phyloP scores from a whole-genome alignment of 1,140 invertebrate species.

The Homarus americanus region DNA sequence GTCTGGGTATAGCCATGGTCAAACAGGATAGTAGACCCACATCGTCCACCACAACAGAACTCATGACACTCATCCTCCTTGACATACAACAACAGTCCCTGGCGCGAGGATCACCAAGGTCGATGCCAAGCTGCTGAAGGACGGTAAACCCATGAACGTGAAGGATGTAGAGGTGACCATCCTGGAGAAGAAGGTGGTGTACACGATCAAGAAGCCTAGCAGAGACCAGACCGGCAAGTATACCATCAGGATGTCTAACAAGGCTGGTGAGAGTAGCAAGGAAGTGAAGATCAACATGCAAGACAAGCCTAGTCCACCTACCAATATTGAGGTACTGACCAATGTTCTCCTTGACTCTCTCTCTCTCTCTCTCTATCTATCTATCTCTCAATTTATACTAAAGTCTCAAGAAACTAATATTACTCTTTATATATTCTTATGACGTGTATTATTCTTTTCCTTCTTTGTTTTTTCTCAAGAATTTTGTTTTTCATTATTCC shows the following conservation, averaged over 20 bases:
- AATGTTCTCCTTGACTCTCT: not conserved
- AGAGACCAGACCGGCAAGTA: conserved; percentile 89
- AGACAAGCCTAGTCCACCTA: conserved; percentile 79
- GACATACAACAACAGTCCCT: conserved; percentile 82
- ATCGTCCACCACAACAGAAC: not conserved
- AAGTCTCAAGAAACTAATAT: no score
- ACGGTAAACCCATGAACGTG: conserved; percentile 90
- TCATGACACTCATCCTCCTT: not conserved
- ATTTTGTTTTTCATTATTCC: not conserved
- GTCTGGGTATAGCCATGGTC: no score
- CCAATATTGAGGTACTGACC: conserved; percentile 66
- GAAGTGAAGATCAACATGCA: conserved; percentile 92
- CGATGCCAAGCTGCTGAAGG: conserved; percentile 92
- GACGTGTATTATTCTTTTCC: no score
- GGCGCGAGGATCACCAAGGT: conserved; percentile 91
- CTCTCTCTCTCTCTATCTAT: not conserved
- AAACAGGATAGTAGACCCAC: no score
- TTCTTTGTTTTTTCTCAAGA: no score
- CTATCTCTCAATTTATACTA: not conserved
- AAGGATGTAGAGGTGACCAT: conserved; percentile 94
- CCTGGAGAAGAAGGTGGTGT: conserved; percentile 91
- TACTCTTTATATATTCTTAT: no score
- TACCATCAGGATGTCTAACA: conserved; percentile 91
- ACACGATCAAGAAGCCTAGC: conserved; percentile 93
- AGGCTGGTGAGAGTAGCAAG: conserved; percentile 91